Evolutionary conservation across 2,888 invertebrate species (phyloP).

Genomic region (Caenorhabditis japonica): DNA sequence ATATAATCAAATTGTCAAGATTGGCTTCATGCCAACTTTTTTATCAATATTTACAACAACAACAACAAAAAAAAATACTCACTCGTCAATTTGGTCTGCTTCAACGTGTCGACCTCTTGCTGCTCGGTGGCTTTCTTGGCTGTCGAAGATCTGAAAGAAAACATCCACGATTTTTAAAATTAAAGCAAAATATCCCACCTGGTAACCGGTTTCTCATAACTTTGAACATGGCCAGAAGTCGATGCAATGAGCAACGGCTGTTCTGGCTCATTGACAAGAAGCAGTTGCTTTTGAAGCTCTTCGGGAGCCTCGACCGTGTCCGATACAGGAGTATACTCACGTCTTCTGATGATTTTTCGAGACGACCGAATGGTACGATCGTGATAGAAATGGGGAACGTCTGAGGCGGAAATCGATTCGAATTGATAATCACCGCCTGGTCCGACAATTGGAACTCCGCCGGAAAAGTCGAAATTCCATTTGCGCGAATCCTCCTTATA

Average conservation of each 20-base stretch:
- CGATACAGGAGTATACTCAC: slow-evolving; percentile 11
- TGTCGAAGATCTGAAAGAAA: slow-evolving; percentile 5
- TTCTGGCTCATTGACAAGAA: slow-evolving; percentile 15
- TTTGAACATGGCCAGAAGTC: slow-evolving; percentile 5
- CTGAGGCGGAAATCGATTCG: slow-evolving; percentile 22
- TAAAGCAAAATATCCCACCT: no score
- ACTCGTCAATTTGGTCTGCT: slow-evolving; percentile 50
- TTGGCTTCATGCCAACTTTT: slow-evolving; percentile 4
- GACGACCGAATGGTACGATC: slow-evolving; percentile 8
- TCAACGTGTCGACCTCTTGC: slow-evolving; percentile 17
- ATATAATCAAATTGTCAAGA: slow-evolving; percentile 1
- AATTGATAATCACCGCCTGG: slow-evolving; percentile 27
- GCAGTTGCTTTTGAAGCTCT: not conserved
- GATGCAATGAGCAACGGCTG: slow-evolving; percentile 7
- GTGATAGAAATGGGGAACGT: slow-evolving; percentile 37
- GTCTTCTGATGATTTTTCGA: slow-evolving; percentile 16
- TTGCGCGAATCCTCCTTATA: slow-evolving; percentile 16
- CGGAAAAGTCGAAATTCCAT: slow-evolving; percentile 43
- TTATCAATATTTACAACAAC: not conserved
- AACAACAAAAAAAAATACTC: slow-evolving; percentile 13
- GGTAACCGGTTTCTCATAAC: slow-evolving; percentile 46
- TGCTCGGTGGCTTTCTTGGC: slow-evolving; percentile 9
- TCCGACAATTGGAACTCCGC: slow-evolving; percentile 28
- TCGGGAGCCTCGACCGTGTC: slow-evolving; percentile 16
- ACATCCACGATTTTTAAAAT: no score